Conservation (phyloP, 1,140 invertebrate species). For the Caenorhabditis remanei region DNA sequence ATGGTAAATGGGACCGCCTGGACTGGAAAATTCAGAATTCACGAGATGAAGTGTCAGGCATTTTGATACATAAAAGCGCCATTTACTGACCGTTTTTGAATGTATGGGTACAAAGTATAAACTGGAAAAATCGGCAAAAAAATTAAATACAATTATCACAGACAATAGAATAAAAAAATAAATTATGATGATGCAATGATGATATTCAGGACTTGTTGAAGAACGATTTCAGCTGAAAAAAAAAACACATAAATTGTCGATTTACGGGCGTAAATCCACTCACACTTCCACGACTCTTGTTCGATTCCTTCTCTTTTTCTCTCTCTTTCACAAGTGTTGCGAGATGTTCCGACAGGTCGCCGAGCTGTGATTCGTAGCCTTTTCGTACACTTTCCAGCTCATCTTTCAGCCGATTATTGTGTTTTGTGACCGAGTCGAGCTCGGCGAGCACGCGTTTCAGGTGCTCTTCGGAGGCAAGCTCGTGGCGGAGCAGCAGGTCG, state of each 20-base stretch:
- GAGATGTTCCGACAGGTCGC: constrained; percentile 18
- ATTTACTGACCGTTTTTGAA: too few species aligned
- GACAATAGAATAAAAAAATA: too few species aligned
- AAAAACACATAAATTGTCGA: not conserved
- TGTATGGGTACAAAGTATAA: too few species aligned
- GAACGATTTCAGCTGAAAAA: constrained; percentile 21
- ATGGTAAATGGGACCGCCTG: too few species aligned
- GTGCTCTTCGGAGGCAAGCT: constrained; percentile 34
- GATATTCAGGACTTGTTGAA: constrained; percentile 13
- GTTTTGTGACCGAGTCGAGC: not conserved
- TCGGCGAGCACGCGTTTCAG: not conserved
- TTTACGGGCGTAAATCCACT: not conserved
- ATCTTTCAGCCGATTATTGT: constrained; percentile 24
- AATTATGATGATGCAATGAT: too few species aligned
- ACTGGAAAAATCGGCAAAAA: too few species aligned
- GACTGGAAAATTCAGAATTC: too few species aligned
- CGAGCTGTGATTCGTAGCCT: constrained; percentile 13
- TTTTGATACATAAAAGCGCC: too few species aligned
- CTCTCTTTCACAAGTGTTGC: constrained; percentile 17
- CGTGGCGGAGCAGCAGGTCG: constrained; percentile 15
- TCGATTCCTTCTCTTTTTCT: constrained; percentile 28
- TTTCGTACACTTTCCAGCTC: constrained; percentile 37
- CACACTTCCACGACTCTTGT: constrained; percentile 37
- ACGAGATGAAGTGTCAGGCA: too few species aligned
- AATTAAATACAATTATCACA: too few species aligned